phyloP scores from a whole-genome alignment of 2,797 vertebrate species.

The Bufotes viridis region DNA sequence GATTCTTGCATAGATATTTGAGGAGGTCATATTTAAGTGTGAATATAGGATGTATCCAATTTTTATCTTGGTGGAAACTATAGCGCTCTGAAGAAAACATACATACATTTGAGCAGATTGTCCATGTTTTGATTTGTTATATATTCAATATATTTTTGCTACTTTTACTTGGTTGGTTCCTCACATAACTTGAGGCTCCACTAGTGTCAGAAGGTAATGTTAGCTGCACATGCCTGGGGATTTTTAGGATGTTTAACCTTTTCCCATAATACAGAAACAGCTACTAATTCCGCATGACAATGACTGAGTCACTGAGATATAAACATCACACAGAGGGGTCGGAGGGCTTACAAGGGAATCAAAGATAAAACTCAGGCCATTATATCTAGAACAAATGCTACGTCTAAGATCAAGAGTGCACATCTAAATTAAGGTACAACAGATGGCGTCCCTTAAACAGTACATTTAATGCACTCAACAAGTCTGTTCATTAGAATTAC shows the following conservation, averaged over 20 bases:
- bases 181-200: not conserved
- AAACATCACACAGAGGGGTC: slow-evolving; percentile 36
- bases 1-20: too few species aligned
- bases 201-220: not conserved
- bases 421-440: slow-evolving; percentile 53
- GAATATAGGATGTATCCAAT: not conserved
- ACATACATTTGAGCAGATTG: too few species aligned
- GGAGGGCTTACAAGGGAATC: slow-evolving; percentile 51
- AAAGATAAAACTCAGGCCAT: slow-evolving; percentile 32
- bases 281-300: slow-evolving; percentile 44
- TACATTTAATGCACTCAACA: not conserved
- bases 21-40: not conserved
- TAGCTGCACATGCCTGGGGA: not conserved
- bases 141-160: too few species aligned
- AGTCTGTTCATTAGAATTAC: not conserved
- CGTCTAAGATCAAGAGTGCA: not conserved
- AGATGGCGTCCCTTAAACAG: not conserved
- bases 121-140: too few species aligned
- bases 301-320: slow-evolving; percentile 51
- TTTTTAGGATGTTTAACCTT: slow-evolving; percentile 41
- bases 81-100: not conserved
- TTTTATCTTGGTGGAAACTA: not conserved
- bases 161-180: not conserved
- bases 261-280: slow-evolving; percentile 23
- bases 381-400: slow-evolving; percentile 47